These are phyloP conservation scores for Bombus turneri DNA, from an alignment of 1,140 invertebrate species.

Conservation along the genomic window DNA sequence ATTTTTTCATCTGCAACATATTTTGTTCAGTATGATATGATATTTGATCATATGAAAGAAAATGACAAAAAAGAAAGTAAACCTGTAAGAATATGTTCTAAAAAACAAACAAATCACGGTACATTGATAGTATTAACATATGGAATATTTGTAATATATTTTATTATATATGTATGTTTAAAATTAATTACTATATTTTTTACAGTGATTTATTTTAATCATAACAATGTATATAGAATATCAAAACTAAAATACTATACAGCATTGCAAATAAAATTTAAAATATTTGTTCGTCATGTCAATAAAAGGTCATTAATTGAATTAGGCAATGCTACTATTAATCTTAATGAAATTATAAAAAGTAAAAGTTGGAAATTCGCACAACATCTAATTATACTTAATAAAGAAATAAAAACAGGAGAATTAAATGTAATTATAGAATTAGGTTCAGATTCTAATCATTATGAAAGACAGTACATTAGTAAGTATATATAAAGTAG, in stretches of 20 bases:
- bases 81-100: conserved; percentile 71
- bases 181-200: conserved; percentile 39
- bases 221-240: conserved; percentile 72
- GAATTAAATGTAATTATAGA: conserved; percentile 80
- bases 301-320: conserved; percentile 74
- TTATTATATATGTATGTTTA: not conserved
- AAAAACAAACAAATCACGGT: conserved; percentile 73
- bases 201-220: conserved; percentile 75
- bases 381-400: conserved; percentile 71
- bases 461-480: conserved; percentile 82
- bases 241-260: conserved; percentile 62
- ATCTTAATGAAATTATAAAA: conserved; percentile 64
- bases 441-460: conserved; percentile 80
- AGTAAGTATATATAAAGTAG: conserved; percentile 69
- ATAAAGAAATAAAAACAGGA: conserved; percentile 78
- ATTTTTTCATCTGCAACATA: conserved; percentile 70
- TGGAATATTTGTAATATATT: conserved; percentile 1
- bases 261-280: conserved; percentile 71
- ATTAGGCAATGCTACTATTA: conserved; percentile 73
- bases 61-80: conserved; percentile 69
- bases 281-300: conserved; percentile 74
- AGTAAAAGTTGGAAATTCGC: conserved; percentile 67
- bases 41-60: conserved; percentile 58
- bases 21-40: conserved; percentile 74
- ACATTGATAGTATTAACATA: conserved; percentile 20